Conservation (phyloP, 2,888 invertebrate species). For the Criorhina ranunculi region DNA sequence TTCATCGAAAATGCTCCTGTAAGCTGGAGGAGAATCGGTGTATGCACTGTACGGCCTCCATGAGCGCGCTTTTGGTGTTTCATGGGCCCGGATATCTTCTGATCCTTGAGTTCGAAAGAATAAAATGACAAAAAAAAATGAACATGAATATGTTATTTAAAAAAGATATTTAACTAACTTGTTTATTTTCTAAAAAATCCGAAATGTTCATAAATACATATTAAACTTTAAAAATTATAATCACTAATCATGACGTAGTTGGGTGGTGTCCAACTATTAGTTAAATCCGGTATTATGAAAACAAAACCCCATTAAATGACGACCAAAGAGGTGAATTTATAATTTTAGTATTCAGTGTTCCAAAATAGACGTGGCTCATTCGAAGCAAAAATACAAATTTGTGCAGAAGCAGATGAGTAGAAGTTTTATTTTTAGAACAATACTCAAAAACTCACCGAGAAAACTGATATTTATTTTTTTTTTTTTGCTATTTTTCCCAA, state of each 20-base stretch:
- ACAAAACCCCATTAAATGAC: background rate
- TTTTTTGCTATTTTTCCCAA: background rate
- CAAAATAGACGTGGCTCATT: conserved; percentile 41
- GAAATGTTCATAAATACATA: conserved; percentile 6
- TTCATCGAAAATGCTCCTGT: conserved; percentile 95
- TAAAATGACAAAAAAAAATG: too few species aligned
- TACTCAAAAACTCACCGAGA: background rate
- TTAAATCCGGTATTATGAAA: background rate
- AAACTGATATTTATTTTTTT: conserved; percentile 13
- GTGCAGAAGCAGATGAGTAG: conserved; percentile 37
- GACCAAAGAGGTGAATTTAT: background rate
- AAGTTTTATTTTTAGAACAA: conserved; percentile 36
- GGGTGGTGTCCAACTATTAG: background rate
- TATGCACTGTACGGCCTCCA: conserved; percentile 88
- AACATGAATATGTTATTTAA: background rate
- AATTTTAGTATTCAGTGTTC: conserved; percentile 23
- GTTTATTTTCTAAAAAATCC: too few species aligned
- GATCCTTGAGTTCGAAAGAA: conserved; percentile 87
- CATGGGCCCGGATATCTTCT: conserved; percentile 95
- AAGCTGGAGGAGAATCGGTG: conserved; percentile 90
- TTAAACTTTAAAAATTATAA: background rate
- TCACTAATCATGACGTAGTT: background rate
- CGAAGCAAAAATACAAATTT: conserved; percentile 13
- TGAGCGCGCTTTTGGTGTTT: conserved; percentile 89
- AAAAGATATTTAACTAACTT: background rate